Base-by-base conservation (phyloP, 1,140 invertebrate genomes). In the Procambarus virginalis region DNA sequence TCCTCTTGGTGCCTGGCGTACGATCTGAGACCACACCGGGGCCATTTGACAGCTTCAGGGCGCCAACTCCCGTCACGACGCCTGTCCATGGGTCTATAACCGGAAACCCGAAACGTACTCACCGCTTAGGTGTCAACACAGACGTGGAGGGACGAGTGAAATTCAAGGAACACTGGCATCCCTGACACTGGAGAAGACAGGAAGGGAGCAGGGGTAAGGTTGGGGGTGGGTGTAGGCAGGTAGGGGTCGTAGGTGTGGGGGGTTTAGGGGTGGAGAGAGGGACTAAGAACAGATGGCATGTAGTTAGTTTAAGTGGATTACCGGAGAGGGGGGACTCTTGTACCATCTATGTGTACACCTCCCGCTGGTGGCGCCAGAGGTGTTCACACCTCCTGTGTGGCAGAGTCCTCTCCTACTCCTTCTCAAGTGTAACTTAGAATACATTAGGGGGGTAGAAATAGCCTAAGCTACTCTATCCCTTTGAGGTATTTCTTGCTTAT, bases 221-320 rank as follows among this genome's bases (percentile, higher is more conserved):
- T 4, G 60, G 60, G 17, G 60, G 60, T 64, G 3, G 17, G 60
- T 10, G 60, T 20, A 20, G 60, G 60, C 12, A 14, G 2, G 60
- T 4, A 20, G 60, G 1, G 12, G 12, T 20, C 17, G 60, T 64
- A 20, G 20, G 60, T 64, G 60, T 20, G 60, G 60, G 60, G 20
- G 60, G 17, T n/a, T n/a, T n/a, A n/a, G 60, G 60, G 17, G 17
- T 5, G 4, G 60, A 2, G 68, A 4, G 34, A 22, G 5, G n/a
- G 68, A 73, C 6, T 9, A 73, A 3, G 68, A 73, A 73, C 68
- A 73, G 68, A 73, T 73, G 68, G n/a, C 68, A 34, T 20, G 20
- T 34, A 73, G 68, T 73, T 73, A 73, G n/a, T 73, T 22, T 73
- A 73, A 73, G 68, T 73, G 68, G 68, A 73, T 73, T 73, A 73